Conservation (phyloP, 1,140 invertebrate genomes). For the Plodia interpunctella region DNA sequence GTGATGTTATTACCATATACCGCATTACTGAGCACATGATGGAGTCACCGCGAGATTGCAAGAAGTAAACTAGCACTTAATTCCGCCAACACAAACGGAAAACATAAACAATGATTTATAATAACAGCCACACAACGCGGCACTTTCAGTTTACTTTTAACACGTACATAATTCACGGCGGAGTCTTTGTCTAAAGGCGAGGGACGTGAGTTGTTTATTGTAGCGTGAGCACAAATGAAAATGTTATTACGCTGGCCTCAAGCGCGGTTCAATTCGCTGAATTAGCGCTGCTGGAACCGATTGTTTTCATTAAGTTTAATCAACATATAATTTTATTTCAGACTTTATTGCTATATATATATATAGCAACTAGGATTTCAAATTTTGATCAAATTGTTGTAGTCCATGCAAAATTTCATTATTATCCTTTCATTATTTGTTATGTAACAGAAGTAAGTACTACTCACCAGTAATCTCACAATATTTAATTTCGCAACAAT, state of each 20-base stretch:
- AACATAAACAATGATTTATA: constrained; percentile 77
- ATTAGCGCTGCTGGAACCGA: neutral
- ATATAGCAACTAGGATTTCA: too few relatives aligned
- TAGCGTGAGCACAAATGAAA: constrained; percentile 74
- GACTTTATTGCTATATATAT: too few relatives aligned
- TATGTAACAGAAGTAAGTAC: too few relatives aligned
- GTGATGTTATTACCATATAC: neutral
- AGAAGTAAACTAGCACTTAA: constrained; percentile 65
- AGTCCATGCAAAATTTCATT: too few relatives aligned
- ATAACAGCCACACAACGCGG: constrained; percentile 69
- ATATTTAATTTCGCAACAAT: too few relatives aligned
- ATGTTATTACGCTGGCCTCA: constrained; percentile 69
- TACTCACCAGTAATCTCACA: too few relatives aligned
- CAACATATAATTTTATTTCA: too few relatives aligned
- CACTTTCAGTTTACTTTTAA: constrained; percentile 77
- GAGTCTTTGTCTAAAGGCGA: constrained; percentile 73
- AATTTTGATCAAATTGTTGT: too few relatives aligned
- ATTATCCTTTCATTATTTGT: too few relatives aligned
- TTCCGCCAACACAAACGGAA: constrained; percentile 70
- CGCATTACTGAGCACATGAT: neutral
- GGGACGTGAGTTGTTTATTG: constrained; percentile 75
- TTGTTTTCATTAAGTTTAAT: neutral
- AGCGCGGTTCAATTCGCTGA: constrained; percentile 43
- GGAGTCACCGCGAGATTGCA: constrained; percentile 47
- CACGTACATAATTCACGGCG: constrained; percentile 75